phyloP scores from a whole-genome alignment of 2,113 vertebrate species.

The Pygoscelis adeliae region DNA sequence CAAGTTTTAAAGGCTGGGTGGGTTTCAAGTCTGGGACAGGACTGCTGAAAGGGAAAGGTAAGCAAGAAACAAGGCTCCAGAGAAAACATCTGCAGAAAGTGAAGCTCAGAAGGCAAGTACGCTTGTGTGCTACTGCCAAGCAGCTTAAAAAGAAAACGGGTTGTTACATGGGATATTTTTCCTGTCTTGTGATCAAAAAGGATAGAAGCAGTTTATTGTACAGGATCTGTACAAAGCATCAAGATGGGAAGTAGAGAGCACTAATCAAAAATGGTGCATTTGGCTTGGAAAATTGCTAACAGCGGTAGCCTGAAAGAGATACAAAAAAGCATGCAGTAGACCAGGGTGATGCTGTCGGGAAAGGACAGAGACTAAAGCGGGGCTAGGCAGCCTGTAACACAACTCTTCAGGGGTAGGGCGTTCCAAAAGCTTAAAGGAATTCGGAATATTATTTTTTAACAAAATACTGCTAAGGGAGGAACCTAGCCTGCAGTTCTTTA shows the following conservation, averaged over 20 bases:
- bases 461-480: conserved; percentile 32
- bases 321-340: background rate
- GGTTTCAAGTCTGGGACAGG: background rate
- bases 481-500: background rate
- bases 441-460: conserved; percentile 41
- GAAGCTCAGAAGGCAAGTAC: background rate
- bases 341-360: background rate
- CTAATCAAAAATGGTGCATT: background rate
- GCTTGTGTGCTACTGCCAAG: background rate
- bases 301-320: background rate
- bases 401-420: background rate
- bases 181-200: background rate
- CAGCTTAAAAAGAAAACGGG: background rate
- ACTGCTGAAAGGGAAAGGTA: background rate
- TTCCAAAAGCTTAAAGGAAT: conserved; percentile 31
- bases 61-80: background rate
- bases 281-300: background rate
- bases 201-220: background rate
- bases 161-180: background rate
- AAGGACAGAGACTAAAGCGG: background rate
- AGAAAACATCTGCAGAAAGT: conserved; percentile 16
- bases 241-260: background rate
- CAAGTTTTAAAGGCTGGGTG: background rate
- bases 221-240: background rate
- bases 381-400: background rate